A percentile compares a stretch with the other conserved stretches of the same genome.
phyloP scores from a whole-genome alignment of 2,888 invertebrate genomes.

The Epinotia brunnichana region DNA sequence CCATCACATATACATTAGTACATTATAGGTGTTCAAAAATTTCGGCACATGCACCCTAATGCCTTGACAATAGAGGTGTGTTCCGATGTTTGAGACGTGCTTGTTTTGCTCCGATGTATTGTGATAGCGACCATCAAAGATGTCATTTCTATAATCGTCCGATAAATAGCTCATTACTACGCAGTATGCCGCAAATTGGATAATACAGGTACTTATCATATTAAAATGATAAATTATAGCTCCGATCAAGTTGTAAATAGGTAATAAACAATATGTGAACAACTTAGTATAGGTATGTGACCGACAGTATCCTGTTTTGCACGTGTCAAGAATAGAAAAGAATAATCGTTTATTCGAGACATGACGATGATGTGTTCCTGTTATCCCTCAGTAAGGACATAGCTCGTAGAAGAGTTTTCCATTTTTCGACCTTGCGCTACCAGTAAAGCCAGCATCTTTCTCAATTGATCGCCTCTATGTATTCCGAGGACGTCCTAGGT shows the following conservation, averaged over 20 bases:
- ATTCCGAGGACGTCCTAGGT: too few species aligned
- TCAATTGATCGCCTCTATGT: too few species aligned
- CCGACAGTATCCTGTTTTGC: slow-evolving; percentile 4
- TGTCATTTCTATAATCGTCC: not conserved
- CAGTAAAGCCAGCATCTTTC: too few species aligned
- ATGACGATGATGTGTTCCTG: not conserved
- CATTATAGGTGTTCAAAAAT: too few species aligned
- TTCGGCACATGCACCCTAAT: too few species aligned
- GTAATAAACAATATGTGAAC: not conserved
- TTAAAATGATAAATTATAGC: slow-evolving; percentile 13
- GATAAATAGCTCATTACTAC: slow-evolving; percentile 5
- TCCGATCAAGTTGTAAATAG: too few species aligned
- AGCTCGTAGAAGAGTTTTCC: not conserved
- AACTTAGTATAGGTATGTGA: not conserved
- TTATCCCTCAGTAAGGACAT: not conserved
- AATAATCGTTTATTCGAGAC: not conserved
- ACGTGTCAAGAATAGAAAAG: not conserved
- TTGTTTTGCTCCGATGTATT: too few species aligned
- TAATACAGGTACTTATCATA: slow-evolving; percentile 11
- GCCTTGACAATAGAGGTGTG: too few species aligned
- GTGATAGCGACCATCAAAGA: too few species aligned
- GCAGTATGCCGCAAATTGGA: slow-evolving; percentile 11
- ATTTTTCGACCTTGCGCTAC: too few species aligned
- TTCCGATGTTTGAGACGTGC: too few species aligned
- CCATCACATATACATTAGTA: too few species aligned